These are phyloP conservation scores for Caenorhabditis wallacei DNA, from an alignment of 2,888 invertebrate species.

Conservation along the genomic window DNA sequence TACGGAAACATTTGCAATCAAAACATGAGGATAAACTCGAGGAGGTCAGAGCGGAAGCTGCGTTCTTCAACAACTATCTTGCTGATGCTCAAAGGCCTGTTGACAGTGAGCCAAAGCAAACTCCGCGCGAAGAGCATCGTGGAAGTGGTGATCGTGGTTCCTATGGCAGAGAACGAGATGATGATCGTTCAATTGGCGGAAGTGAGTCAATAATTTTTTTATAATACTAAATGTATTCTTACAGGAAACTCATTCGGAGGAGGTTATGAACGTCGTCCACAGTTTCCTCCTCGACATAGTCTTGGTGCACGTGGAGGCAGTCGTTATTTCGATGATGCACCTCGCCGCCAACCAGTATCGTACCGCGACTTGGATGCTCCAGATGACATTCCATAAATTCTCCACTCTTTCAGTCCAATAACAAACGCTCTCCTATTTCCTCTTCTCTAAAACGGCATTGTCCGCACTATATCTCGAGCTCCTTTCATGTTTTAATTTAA, in stretches of 20 bases:
- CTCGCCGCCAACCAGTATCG: conserved; percentile 87
- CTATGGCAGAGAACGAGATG: conserved; percentile 54
- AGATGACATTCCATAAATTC: conserved; percentile 85
- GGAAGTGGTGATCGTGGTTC: conserved; percentile 52
- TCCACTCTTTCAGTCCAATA: neutral
- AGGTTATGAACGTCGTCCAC: conserved; percentile 53
- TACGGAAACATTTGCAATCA: conserved; percentile 97
- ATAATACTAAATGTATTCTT: neutral
- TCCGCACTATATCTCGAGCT: neutral
- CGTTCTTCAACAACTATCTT: conserved; percentile 97
- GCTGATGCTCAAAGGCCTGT: conserved; percentile 95
- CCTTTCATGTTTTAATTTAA: neutral
- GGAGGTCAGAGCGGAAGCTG: conserved; percentile 95
- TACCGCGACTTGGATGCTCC: conserved; percentile 95
- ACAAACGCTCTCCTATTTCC: too few relatives aligned
- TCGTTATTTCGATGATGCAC: conserved; percentile 67
- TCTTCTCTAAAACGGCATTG: neutral
- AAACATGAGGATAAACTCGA: conserved; percentile 97
- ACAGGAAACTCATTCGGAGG: conserved; percentile 55
- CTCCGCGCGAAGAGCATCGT: conserved; percentile 40
- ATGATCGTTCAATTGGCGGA: conserved; percentile 42
- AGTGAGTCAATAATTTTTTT: conserved; percentile 19
- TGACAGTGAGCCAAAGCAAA: conserved; percentile 87
- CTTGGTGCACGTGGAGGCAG: conserved; percentile 72
- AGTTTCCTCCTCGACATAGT: conserved; percentile 46